These are phyloP conservation scores for Loripinus fragilis DNA, from an alignment of 2,888 invertebrate species.

Conservation along the genomic window DNA sequence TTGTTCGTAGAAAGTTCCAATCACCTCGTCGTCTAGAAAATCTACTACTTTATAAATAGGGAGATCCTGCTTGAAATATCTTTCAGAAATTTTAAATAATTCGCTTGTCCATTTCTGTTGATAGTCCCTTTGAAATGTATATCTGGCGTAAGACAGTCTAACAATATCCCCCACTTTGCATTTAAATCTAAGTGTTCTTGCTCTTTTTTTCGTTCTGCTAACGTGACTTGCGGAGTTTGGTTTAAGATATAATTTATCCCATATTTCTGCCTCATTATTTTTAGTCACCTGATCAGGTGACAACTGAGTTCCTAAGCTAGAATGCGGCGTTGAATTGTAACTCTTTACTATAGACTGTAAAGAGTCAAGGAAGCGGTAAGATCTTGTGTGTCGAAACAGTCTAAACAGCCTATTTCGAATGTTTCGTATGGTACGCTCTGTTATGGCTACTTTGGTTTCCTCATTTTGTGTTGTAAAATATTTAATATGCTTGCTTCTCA, in stretches of 20 bases:
- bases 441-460: neutral
- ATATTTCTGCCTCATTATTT: slow-evolving; percentile 28
- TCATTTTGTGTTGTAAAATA: slow-evolving; percentile 29
- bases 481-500: slow-evolving; percentile 4
- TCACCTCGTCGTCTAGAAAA: neutral
- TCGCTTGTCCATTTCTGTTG: slow-evolving; percentile 51
- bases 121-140: slow-evolving; percentile 51
- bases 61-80: slow-evolving; percentile 25
- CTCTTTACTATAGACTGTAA: slow-evolving; percentile 26
- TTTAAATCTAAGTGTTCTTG: slow-evolving; percentile 28
- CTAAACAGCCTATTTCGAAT: slow-evolving; percentile 1
- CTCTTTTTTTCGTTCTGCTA: neutral
- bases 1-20: slow-evolving; percentile 15
- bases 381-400: slow-evolving; percentile 17
- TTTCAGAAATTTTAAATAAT: slow-evolving; percentile 33
- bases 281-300: slow-evolving; percentile 9
- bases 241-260: slow-evolving; percentile 27
- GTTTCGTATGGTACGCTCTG: slow-evolving; percentile 15
- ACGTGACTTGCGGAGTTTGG: neutral
- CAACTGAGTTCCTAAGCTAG: slow-evolving; percentile 18
- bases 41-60: slow-evolving; percentile 23
- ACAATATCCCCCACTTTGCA: slow-evolving; percentile 40
- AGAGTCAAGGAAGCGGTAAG: slow-evolving; percentile 27
- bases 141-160: slow-evolving; percentile 29
- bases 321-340: slow-evolving; percentile 39